Evolutionary conservation across 92 coral and sea anemone species (phyloP).

Genomic region (Parazoanthus atlanticus): DNA sequence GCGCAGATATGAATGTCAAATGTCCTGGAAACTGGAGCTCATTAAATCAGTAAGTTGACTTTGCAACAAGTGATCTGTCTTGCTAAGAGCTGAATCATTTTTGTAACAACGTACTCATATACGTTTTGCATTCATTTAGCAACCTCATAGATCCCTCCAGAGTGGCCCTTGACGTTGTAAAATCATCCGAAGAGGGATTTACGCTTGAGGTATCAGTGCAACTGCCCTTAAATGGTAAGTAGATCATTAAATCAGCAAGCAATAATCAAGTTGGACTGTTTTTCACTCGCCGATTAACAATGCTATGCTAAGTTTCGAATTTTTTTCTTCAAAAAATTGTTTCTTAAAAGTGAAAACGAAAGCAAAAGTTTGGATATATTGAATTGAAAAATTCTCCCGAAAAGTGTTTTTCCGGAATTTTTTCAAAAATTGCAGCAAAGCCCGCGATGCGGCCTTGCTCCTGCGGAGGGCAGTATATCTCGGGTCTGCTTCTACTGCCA

Average conservation of each 20-base stretch:
- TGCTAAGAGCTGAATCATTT: neutral
- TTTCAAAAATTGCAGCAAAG: no score
- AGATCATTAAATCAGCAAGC: neutral
- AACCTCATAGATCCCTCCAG: neutral
- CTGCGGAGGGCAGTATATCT: no score
- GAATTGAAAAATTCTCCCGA: no score
- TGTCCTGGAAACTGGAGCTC: constrained; percentile 19
- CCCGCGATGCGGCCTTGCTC: no score
- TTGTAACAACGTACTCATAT: neutral
- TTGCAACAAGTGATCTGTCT: neutral
- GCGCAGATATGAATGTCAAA: neutral
- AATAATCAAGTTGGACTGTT: neutral
- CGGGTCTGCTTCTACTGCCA: no score
- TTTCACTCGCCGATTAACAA: neutral
- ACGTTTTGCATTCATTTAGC: neutral
- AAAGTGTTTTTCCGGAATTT: no score
- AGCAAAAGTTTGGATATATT: no score
- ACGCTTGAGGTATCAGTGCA: neutral
- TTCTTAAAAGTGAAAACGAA: no score
- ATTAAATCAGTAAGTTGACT: neutral
- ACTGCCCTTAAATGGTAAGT: constrained; percentile 7
- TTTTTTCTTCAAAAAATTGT: no score
- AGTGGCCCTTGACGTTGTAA: neutral
- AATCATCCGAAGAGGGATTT: constrained; percentile 24
- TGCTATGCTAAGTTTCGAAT: neutral